A percentile compares a stretch with the other conserved stretches of the same genome.
These are phyloP conservation scores for Anodontia alba DNA, from an alignment of 2,888 invertebrate species.

Conservation along the genomic window DNA sequence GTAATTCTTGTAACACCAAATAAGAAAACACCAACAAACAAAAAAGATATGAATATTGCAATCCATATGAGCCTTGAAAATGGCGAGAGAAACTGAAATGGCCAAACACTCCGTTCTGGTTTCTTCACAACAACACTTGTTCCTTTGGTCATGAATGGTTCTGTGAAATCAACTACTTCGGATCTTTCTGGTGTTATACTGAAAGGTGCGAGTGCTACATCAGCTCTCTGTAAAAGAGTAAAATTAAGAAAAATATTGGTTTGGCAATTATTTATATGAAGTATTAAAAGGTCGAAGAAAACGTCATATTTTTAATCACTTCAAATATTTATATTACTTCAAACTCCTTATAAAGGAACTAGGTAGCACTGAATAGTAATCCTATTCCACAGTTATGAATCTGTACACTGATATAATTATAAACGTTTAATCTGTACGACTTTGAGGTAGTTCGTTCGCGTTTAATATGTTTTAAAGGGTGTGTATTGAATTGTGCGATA, in stretches of 20 bases:
- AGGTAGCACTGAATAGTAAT: too few relatives aligned
- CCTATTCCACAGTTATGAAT: too few relatives aligned
- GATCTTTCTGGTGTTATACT: constrained; percentile 97
- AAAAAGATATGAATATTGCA: constrained; percentile 77
- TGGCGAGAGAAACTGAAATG: constrained; percentile 98
- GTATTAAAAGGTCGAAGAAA: too few relatives aligned
- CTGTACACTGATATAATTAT: too few relatives aligned
- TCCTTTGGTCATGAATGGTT: constrained; percentile 98
- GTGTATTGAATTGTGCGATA: too few relatives aligned
- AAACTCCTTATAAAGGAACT: too few relatives aligned
- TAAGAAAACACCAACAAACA: constrained; percentile 74
- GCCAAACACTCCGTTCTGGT: constrained; percentile 93
- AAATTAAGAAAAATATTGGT: not conserved
- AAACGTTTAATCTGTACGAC: too few relatives aligned
- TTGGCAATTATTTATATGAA: not conserved
- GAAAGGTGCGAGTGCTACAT: constrained; percentile 97
- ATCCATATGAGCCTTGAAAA: constrained; percentile 93
- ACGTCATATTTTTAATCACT: too few relatives aligned
- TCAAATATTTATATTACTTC: too few relatives aligned
- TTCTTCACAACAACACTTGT: constrained; percentile 97
- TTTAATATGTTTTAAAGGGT: too few relatives aligned
- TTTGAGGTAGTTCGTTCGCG: too few relatives aligned
- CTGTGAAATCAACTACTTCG: constrained; percentile 97
- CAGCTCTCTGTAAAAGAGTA: constrained; percentile 92
- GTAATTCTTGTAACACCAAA: constrained; percentile 79